A percentile compares a stretch with the other conserved stretches of the same genome.
Conservation (phyloP, 2,113 vertebrate genomes). For the Coryphaenoides rupestris region DNA sequence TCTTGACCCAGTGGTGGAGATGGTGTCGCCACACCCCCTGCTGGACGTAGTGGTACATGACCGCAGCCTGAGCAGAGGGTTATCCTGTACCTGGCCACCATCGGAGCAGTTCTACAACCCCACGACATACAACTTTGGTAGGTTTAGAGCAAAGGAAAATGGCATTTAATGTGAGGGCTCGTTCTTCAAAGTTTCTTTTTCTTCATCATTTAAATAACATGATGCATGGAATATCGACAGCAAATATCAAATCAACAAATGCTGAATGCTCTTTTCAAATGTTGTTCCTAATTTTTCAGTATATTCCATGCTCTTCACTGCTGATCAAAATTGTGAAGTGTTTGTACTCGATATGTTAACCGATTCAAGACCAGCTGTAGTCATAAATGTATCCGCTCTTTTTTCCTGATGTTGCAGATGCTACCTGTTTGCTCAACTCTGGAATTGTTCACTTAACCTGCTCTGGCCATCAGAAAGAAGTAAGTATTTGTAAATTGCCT, state of each 20-base stretch:
- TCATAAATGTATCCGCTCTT: neutral
- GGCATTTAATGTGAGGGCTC: neutral
- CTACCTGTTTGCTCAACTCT: constrained; percentile 84
- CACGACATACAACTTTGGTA: constrained; percentile 91
- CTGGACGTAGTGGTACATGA: constrained; percentile 87
- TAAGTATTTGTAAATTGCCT: constrained; percentile 41
- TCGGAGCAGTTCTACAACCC: constrained; percentile 93
- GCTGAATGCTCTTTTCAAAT: too few relatives aligned
- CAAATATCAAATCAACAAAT: too few relatives aligned
- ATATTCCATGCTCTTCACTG: neutral
- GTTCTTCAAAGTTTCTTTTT: neutral
- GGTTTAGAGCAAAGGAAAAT: constrained; percentile 35
- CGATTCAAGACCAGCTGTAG: neutral
- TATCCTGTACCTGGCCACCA: constrained; percentile 83
- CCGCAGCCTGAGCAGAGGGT: constrained; percentile 83
- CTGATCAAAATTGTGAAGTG: neutral
- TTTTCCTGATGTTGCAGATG: constrained; percentile 72
- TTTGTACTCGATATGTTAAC: too few relatives aligned
- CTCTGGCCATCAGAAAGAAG: constrained; percentile 94
- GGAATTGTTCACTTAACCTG: constrained; percentile 90
- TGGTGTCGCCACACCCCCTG: constrained; percentile 74
- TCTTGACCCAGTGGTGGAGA: constrained; percentile 79
- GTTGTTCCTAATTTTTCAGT: too few relatives aligned
- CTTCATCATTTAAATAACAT: too few relatives aligned
- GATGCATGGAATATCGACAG: too few relatives aligned